Evolutionary conservation across 1,140 invertebrate genomes (phyloP).

Genomic region (Monomorium pharaonis): DNA sequence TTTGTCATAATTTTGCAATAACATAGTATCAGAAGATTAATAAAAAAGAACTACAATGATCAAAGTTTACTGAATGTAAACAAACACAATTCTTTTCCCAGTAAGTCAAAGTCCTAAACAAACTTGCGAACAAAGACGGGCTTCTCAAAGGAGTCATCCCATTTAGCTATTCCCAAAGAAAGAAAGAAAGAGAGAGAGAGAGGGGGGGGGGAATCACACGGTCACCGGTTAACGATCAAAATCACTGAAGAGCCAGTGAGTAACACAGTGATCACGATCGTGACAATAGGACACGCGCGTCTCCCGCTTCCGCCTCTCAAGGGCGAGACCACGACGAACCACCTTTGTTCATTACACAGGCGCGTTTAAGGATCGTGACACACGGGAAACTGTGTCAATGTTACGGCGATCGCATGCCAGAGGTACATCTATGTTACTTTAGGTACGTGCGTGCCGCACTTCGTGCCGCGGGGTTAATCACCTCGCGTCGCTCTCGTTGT

Average conservation of each 20-base stretch:
- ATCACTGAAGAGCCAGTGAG: too few species aligned
- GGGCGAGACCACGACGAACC: slow-evolving; percentile 58
- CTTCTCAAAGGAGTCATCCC: background rate
- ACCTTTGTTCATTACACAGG: slow-evolving; percentile 40
- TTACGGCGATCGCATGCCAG: slow-evolving; percentile 47
- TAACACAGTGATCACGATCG: background rate
- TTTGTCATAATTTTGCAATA: background rate
- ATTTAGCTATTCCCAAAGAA: background rate
- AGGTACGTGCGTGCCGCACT: background rate
- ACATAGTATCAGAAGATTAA: background rate
- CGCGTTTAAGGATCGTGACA: slow-evolving; percentile 25
- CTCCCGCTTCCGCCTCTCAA: slow-evolving; percentile 44
- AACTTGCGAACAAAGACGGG: background rate
- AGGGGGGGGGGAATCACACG: too few species aligned
- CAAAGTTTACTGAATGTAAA: background rate
- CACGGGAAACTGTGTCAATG: slow-evolving; percentile 66
- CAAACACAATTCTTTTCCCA: background rate
- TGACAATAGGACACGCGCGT: background rate
- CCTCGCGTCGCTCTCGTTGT: slow-evolving; percentile 35
- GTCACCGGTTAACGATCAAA: slow-evolving; percentile 4
- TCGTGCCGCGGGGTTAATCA: slow-evolving; percentile 49
- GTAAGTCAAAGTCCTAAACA: background rate
- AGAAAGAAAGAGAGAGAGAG: too few species aligned
- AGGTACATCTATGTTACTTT: background rate
- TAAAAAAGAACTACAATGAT: background rate